phyloP scores from a whole-genome alignment of 2,113 vertebrate genomes.

The Macroglossus sobrinus region DNA sequence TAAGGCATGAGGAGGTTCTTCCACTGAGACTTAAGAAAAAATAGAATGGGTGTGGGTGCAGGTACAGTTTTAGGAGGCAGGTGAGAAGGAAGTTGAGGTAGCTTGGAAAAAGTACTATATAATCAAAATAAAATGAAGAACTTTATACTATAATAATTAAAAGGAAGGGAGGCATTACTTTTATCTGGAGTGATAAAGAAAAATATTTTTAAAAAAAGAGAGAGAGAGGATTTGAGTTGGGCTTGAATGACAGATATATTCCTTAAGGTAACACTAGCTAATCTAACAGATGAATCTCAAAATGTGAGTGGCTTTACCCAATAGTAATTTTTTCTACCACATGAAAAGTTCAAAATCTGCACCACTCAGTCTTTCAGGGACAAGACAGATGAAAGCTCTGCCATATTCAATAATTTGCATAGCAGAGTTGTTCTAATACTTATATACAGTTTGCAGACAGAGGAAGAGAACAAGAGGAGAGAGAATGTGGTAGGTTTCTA shows the following conservation, averaged over 20 bases:
- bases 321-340: not conserved
- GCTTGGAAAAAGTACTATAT: not conserved
- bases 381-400: not conserved
- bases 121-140: not conserved
- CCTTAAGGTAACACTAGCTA: not conserved
- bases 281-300: not conserved
- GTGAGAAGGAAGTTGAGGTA: not conserved
- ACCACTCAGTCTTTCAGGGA: not conserved
- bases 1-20: not conserved
- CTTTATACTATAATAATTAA: not conserved
- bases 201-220: not conserved
- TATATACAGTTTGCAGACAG: not conserved
- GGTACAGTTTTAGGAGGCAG: not conserved
- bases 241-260: not conserved
- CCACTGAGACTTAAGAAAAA: not conserved
- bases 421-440: not conserved
- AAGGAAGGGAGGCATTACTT: not conserved
- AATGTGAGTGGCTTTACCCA: not conserved
- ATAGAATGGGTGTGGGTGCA: not conserved
- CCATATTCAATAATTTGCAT: not conserved
- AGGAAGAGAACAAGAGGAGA: not conserved
- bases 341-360: not conserved
- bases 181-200: not conserved
- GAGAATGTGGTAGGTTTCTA: not conserved
- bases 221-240: not conserved